These are phyloP conservation scores for Edolisoma coerulescens DNA, from an alignment of 2,113 vertebrate species.

Conservation along the genomic window DNA sequence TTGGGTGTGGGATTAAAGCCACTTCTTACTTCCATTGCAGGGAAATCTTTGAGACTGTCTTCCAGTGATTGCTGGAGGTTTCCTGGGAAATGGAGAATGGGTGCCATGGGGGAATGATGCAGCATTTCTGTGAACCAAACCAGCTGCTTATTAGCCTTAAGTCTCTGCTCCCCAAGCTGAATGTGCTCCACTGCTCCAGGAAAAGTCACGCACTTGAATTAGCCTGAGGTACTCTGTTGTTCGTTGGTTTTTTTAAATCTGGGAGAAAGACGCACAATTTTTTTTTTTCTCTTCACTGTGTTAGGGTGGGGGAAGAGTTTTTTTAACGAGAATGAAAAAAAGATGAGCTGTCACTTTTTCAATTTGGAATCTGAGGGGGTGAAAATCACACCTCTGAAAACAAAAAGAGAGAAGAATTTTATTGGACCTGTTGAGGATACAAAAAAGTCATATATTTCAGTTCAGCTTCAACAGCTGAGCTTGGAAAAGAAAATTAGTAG, in stretches of 20 bases:
- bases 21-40: not conserved
- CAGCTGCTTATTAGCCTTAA: not conserved
- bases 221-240: not conserved
- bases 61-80: not conserved
- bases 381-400: not conserved
- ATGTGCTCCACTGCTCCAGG: accelerated
- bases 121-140: not conserved
- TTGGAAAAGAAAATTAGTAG: not conserved
- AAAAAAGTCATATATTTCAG: not conserved
- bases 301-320: not conserved
- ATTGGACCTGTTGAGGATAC: not conserved
- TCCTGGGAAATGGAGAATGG: not conserved
- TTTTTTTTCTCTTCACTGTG: not conserved
- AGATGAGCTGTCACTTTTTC: not conserved
- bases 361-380: not conserved
- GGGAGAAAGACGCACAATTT: not conserved
- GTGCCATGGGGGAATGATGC: not conserved
- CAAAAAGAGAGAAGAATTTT: not conserved
- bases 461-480: not conserved
- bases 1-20: not conserved
- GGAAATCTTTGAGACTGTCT: not conserved
- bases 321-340: not conserved
- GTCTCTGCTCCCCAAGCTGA: not conserved
- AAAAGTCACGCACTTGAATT: not conserved
- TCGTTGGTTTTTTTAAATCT: not conserved